Conservation (phyloP, 1,140 invertebrate genomes). For the Brachionus plicatilis region DNA sequence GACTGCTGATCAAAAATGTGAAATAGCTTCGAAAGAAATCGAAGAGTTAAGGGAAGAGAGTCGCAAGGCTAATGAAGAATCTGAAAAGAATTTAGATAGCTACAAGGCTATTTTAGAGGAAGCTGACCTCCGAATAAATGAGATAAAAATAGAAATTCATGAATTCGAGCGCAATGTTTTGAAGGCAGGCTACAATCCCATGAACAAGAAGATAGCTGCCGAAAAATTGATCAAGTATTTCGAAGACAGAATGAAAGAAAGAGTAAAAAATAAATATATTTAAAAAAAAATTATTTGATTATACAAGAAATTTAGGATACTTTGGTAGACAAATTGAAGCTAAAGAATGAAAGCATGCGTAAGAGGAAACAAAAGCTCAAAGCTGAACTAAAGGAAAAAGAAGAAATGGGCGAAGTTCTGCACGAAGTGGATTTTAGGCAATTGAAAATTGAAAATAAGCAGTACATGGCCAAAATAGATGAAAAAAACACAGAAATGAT, state of each 20-base stretch:
- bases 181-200: conserved; percentile 49
- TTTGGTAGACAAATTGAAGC: conserved; percentile 53
- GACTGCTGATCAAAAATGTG: conserved; percentile 55
- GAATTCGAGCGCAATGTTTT: conserved; percentile 56
- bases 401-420: conserved; percentile 56
- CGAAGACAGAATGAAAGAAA: conserved; percentile 51
- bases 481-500: conserved; percentile 55
- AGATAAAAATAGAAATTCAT: conserved; percentile 54
- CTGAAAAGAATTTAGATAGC: conserved; percentile 53
- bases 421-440: conserved; percentile 57
- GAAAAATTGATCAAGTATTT: conserved; percentile 54
- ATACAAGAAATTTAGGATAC: conserved; percentile 48
- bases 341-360: conserved; percentile 54
- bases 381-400: conserved; percentile 57
- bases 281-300: neutral
- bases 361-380: conserved; percentile 54
- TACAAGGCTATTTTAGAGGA: conserved; percentile 55
- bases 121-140: conserved; percentile 50
- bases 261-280: conserved; percentile 45
- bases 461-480: conserved; percentile 57
- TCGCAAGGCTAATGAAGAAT: conserved; percentile 50
- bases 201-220: conserved; percentile 51
- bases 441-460: conserved; percentile 56
- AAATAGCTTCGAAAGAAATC: conserved; percentile 49
- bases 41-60: conserved; percentile 53